Evolutionary conservation across 2,113 vertebrate genomes (phyloP).

Genomic region (Sturnira hondurensis): DNA sequence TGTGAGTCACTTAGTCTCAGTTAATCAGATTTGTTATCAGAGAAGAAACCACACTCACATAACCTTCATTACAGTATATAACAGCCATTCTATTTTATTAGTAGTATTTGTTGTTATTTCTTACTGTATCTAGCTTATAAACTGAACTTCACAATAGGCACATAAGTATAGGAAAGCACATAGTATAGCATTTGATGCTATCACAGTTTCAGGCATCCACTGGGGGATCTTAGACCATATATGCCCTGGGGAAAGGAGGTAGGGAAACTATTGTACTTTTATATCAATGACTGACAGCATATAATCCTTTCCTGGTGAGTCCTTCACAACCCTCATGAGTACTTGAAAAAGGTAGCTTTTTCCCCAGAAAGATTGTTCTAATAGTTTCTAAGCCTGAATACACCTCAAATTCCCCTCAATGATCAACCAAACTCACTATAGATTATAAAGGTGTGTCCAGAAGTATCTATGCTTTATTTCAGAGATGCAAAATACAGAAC

Average conservation of each 20-base stretch:
- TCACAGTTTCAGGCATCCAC: neutral
- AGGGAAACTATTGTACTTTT: neutral
- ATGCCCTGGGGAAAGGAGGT: neutral
- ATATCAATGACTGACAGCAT: neutral
- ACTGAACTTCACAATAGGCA: neutral
- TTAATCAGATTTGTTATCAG: neutral
- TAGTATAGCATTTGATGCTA: neutral
- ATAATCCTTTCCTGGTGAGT: neutral
- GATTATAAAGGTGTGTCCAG: constrained; percentile 26
- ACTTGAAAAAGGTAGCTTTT: neutral
- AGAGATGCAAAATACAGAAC: constrained; percentile 38
- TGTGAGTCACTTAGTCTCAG: neutral
- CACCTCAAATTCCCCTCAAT: neutral
- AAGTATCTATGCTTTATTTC: constrained; percentile 9
- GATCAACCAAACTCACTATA: neutral
- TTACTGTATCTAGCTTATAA: neutral
- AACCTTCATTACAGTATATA: neutral
- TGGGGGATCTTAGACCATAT: neutral
- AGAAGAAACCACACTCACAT: neutral
- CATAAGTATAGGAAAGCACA: neutral
- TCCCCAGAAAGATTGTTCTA: neutral
- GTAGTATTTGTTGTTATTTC: neutral
- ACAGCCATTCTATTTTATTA: neutral
- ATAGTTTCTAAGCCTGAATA: neutral
- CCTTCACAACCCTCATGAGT: accelerated